Percentiles rank a stretch among this genome's conserved stretches.
These are phyloP conservation scores for Zonotrichia leucophrys DNA, from an alignment of 2,113 vertebrate genomes.

Conservation along the genomic window DNA sequence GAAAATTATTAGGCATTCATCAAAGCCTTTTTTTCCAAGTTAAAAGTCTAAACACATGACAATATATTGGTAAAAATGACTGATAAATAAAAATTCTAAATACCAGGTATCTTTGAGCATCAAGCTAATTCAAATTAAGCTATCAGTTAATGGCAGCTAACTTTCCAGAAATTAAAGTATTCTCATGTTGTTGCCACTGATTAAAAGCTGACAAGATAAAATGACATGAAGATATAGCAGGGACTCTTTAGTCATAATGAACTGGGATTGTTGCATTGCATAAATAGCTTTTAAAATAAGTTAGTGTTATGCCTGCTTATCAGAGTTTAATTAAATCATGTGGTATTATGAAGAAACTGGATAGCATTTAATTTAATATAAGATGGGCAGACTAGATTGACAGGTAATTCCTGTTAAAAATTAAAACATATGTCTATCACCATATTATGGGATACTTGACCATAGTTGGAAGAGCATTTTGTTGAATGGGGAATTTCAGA, in stretches of 20 bases:
- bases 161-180: slow-evolving; percentile 29
- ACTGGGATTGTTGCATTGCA: background rate
- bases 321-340: background rate
- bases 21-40: background rate
- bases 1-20: background rate
- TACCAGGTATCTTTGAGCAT: slow-evolving; percentile 9
- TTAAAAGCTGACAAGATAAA: slow-evolving; percentile 23
- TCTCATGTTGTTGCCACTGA: slow-evolving; percentile 14
- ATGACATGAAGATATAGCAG: background rate
- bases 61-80: slow-evolving; percentile 14
- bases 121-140: slow-evolving; percentile 31
- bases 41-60: background rate
- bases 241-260: background rate
- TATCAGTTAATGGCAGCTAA: slow-evolving; percentile 35
- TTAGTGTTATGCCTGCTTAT: background rate
- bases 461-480: background rate
- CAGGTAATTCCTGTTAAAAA: background rate
- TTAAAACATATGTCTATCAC: too few species aligned
- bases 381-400: background rate
- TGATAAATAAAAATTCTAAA: slow-evolving; percentile 15
- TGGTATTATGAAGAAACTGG: background rate
- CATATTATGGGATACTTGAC: background rate
- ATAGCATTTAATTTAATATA: background rate
- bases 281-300: background rate
- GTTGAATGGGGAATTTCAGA: background rate